These are phyloP conservation scores for Phallusia fumigata DNA, from an alignment of 23 tunicate species.

Conservation along the genomic window DNA sequence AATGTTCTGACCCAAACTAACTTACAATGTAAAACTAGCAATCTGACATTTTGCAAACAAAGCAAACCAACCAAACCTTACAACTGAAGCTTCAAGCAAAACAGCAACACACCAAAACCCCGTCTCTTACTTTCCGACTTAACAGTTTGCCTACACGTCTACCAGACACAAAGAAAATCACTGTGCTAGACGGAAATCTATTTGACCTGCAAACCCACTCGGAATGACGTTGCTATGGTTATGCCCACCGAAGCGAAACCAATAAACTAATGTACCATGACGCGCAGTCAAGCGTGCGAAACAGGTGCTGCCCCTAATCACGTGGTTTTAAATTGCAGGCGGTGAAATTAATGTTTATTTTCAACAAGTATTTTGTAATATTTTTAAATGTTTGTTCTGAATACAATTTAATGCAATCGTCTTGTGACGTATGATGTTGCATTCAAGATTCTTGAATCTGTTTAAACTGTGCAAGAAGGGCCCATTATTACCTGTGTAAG, in stretches of 20 bases:
- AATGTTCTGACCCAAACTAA: no score
- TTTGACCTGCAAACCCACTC: neutral
- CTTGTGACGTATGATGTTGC: neutral
- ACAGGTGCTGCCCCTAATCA: neutral
- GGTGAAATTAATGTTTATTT: neutral
- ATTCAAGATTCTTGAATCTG: neutral
- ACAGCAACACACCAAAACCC: no score
- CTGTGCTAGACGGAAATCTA: neutral
- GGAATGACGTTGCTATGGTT: constrained; percentile 12
- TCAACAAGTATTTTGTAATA: no score
- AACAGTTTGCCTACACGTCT: neutral
- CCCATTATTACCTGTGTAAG: neutral
- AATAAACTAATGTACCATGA: neutral
- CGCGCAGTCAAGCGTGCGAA: neutral
- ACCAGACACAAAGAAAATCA: neutral
- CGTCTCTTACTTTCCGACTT: no score
- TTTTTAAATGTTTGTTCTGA: neutral
- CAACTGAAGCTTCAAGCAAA: no score
- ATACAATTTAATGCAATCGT: no score
- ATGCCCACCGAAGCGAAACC: neutral
- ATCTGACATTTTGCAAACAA: no score
- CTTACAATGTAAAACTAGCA: no score
- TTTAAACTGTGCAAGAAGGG: neutral
- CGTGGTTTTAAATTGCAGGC: neutral
- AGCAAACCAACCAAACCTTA: no score